These are phyloP conservation scores for Pipistrellus pipistrellus DNA, from an alignment of 2,797 vertebrate species.

Conservation along the genomic window DNA sequence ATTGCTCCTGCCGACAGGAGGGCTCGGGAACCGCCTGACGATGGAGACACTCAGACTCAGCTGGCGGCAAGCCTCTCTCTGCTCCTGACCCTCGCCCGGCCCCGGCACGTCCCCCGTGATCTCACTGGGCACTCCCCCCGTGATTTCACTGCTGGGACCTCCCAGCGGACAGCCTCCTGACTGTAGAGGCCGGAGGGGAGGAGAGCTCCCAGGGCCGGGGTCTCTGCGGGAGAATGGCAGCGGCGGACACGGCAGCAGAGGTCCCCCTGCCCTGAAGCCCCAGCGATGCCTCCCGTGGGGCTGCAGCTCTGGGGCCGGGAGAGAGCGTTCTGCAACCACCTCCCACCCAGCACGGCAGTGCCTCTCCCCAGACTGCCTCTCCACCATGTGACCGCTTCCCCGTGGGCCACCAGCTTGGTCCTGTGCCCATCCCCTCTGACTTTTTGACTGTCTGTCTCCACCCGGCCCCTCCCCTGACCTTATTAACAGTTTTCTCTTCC, in stretches of 20 bases:
- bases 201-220: background rate
- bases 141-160: background rate
- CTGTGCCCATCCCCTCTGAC: background rate
- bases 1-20: background rate
- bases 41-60: background rate
- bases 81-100: fast-evolving
- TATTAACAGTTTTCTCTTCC: background rate
- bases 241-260: no score
- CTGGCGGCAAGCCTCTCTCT: background rate
- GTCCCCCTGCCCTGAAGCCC: fast-evolving
- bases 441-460: background rate
- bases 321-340: background rate
- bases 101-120: fast-evolving
- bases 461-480: background rate
- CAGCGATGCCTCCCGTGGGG: no score
- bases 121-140: background rate
- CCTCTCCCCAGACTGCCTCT: background rate
- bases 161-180: background rate
- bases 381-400: background rate
- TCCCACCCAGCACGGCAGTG: background rate
- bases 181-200: background rate
- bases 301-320: no score
- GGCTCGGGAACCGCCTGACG: no score
- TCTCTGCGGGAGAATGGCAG: background rate
- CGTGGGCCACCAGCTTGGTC: no score